These are phyloP conservation scores for Sciurus carolinensis DNA, from an alignment of 2,797 vertebrate genomes.

Conservation along the genomic window DNA sequence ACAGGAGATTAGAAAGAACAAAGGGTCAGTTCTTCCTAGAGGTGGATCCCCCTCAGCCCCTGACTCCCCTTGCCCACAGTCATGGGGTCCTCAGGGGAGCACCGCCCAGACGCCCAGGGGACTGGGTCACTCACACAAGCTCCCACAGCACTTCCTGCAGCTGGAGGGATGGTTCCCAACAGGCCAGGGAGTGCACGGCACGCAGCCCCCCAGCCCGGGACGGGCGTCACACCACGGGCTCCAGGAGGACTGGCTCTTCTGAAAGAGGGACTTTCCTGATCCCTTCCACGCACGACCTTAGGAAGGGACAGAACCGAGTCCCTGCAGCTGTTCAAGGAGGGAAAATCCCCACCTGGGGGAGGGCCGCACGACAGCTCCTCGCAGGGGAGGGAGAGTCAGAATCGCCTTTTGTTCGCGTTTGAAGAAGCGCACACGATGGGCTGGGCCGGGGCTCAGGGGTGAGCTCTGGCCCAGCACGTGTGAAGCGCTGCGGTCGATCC, in stretches of 20 bases:
- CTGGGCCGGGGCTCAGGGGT: too few relatives aligned
- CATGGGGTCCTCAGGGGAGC: background rate
- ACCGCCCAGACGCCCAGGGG: conserved; percentile 38
- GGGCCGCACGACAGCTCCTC: background rate
- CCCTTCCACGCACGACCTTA: accelerated
- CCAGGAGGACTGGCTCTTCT: accelerated
- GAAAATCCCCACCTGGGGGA: too few relatives aligned
- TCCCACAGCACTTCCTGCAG: too few relatives aligned
- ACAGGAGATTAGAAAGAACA: background rate
- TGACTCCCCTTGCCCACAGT: background rate
- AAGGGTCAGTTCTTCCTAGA: background rate
- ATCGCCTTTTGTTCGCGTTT: background rate
- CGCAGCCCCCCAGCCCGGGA: too few relatives aligned
- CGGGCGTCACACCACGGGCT: accelerated
- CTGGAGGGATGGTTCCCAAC: background rate
- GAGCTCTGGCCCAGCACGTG: too few relatives aligned
- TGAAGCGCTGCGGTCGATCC: too few relatives aligned
- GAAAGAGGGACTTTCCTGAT: background rate
- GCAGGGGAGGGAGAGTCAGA: background rate
- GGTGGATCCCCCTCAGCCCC: conserved; percentile 17
- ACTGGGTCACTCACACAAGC: background rate
- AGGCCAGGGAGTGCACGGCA: background rate
- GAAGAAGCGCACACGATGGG: accelerated
- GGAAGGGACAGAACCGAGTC: accelerated
- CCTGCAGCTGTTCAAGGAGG: accelerated